Evolutionary conservation across 2,888 invertebrate species (phyloP), one percentile per base, ranked within the genome.

Genomic region (Antheraea yamamai): DNA sequence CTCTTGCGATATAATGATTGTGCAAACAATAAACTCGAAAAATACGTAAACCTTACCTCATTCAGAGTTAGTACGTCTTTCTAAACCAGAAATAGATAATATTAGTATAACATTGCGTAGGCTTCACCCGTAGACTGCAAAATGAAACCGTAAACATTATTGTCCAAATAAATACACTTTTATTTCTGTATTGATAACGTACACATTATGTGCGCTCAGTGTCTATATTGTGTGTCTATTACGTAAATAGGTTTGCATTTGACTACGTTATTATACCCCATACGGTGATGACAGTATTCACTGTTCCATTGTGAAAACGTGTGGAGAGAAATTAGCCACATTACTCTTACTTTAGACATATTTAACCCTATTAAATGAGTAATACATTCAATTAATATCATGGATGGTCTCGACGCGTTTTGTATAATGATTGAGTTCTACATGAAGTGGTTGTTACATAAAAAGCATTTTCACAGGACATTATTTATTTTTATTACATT

Each of bases 231-330:
- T 71, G 20, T 52, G 58, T 10, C 58, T 23, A 52, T 58, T 70
- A 71, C 70, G 26, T 72, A 75, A 73, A 70, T 51, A 71, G 72
- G 61, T 18, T 79, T 89, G 87, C 82, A 80, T 87, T 85, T 86
- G 88, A 89, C 87, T 88, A 83, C 81, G 83, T 86, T 84, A 88
- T 88, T 87, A 85, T 79, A 75, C 81, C 79, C 81, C 85, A 84
- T 83, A 83, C 82, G 83, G 83, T n/a, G 79, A 78, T 81, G 80
- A 82, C 83, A 83, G 82, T 61, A 61, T 61, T 61, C 61, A 39
- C 76, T 76, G 75, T 76, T 75, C 79, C 73, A 80, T 83, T 84
- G 82, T 84, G 77, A 77, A 80, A 82, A 78, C 75, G 77, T 76
- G 78, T 76, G 78, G 47, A 73, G 77, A 77, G 78, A 47, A 78